Evolutionary conservation across 2,888 invertebrate genomes (phyloP), one percentile per base, ranked within the genome.

Genomic region (Agriotes lineatus): DNA sequence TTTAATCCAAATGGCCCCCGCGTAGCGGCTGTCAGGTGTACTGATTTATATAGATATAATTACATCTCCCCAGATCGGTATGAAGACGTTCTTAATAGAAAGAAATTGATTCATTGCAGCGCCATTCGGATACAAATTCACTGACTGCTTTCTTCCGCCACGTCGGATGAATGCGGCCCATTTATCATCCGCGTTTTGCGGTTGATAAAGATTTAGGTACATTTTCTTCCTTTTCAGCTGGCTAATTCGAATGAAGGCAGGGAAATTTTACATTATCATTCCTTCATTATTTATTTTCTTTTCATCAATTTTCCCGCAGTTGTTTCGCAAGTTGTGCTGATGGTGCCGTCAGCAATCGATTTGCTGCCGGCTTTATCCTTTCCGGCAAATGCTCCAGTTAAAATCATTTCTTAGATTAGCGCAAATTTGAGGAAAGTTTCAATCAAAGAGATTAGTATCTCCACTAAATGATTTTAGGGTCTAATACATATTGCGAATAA

Each of bases 201-300:
- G 82, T 82, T 83, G 83, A 83, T 83, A 83, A 83, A 83, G 83
- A 83, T 83, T 83, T 82, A 82, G 79, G 79, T 80, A 77, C 80
- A 75, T 81, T 82, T 82, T 81, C 80, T 81, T 72, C 80, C 79
- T 78, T 79, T 82, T 80, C 79, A 80, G 75, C 76, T 75, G 73
- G 79, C 78, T 82, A 81, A 81, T 81, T 80, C 78, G 77, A 75
- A 77, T 74, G 74, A 70, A 69, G 64, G 77, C 79, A 69, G 80
- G 80, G 79, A 81, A 81, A 81, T 79, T 82, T 82, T 75, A 82
- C 81, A 81, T 82, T 82, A 82, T 82, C 82, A 82, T 82, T 82
- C 81, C 80, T 81, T 81, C 81, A 80, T 80, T 82, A 82, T 82
- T 82, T 82, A 81, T 82, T 79, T 81, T 81, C 81, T 72, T 73